Percentiles rank a stretch among this genome's conserved stretches.
phyloP scores from a whole-genome alignment of 2,113 vertebrate genomes.

The Centrocercus urophasianus region DNA sequence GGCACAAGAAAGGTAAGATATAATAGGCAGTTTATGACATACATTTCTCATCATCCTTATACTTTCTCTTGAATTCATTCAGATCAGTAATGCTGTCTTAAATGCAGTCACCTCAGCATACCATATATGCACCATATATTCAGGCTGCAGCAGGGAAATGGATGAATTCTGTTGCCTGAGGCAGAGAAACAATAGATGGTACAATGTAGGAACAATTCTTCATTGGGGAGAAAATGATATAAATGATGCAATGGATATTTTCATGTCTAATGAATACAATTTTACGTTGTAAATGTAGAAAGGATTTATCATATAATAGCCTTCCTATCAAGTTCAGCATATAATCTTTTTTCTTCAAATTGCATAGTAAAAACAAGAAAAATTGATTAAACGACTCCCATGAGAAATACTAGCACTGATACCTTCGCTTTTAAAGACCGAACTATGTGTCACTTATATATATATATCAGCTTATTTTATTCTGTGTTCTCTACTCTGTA shows the following conservation, averaged over 20 bases:
- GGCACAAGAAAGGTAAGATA: background rate
- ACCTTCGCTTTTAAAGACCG: background rate
- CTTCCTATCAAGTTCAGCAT: background rate
- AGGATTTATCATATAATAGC: background rate
- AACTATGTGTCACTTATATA: background rate
- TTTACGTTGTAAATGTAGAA: background rate
- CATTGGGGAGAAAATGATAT: background rate
- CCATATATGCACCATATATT: background rate
- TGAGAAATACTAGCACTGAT: background rate
- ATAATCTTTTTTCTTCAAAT: background rate
- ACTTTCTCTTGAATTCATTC: background rate
- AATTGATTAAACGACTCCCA: background rate
- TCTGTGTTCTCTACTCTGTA: background rate
- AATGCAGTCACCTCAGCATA: background rate
- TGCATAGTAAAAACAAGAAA: background rate
- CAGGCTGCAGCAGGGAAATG: background rate
- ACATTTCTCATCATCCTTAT: background rate
- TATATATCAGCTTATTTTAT: background rate
- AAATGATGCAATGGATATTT: background rate
- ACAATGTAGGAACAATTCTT: background rate
- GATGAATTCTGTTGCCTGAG: background rate
- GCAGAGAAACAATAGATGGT: background rate
- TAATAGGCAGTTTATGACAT: background rate
- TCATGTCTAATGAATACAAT: background rate
- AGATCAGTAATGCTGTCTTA: background rate